Conservation (phyloP, 2,888 invertebrate genomes). For the Drosophila mercatorum region DNA sequence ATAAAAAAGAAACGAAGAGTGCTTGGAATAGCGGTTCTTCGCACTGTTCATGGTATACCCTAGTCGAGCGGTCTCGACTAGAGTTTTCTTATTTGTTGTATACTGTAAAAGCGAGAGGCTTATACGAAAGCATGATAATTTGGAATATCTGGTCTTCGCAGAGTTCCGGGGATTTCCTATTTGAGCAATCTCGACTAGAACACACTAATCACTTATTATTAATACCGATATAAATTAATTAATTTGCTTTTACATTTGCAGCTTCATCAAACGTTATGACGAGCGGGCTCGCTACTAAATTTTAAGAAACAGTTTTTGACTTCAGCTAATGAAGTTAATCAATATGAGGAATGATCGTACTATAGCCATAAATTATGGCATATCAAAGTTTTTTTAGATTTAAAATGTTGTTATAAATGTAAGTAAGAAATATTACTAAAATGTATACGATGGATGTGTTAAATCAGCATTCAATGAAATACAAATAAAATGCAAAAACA, state of each 20-base stretch:
- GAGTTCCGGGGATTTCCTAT: no score
- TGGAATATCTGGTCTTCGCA: no score
- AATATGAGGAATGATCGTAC: not conserved
- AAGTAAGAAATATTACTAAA: slow-evolving; percentile 23
- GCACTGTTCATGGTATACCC: no score
- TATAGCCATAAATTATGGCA: not conserved
- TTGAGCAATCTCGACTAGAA: no score
- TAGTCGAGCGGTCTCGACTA: no score
- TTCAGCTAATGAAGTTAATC: not conserved
- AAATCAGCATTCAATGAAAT: slow-evolving; percentile 27
- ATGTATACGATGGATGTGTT: slow-evolving; percentile 20
- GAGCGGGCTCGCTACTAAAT: slow-evolving; percentile 60
- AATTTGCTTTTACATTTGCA: slow-evolving; percentile 40
- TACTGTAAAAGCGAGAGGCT: no score
- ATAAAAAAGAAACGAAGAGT: no score
- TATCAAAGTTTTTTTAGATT: slow-evolving; percentile 5
- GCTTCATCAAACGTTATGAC: slow-evolving; percentile 58
- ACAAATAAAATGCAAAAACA: slow-evolving; percentile 26
- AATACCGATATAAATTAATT: not conserved
- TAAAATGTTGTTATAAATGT: slow-evolving; percentile 14
- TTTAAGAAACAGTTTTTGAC: not conserved
- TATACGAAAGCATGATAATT: no score
- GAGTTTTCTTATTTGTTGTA: no score
- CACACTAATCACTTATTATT: not conserved
- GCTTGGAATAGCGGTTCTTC: no score